Evolutionary conservation across 2,888 invertebrate species (phyloP), one percentile per base, ranked within the genome.

Genomic region (Eupithecia centaureata): DNA sequence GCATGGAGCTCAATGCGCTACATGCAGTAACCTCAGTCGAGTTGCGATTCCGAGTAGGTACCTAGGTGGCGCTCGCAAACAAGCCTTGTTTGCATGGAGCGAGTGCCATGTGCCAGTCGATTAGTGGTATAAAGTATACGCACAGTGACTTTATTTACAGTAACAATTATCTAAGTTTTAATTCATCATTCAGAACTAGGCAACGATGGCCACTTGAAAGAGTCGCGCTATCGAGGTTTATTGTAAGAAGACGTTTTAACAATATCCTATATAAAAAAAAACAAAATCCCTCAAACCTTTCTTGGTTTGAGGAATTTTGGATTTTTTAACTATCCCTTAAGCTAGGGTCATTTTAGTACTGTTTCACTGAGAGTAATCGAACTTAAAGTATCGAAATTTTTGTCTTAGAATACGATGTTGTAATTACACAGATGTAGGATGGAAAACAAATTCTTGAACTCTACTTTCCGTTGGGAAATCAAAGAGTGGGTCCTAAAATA

Each of bases 41-140:
- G 15, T 52, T 62, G 35, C 52, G 30, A 60, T 52, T 59, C 63
- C 33, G 54, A 33, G 59, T 59, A 54, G 62, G 54, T 52, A 25
- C n/a, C 42, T 18, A 47, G 47, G 22, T 47, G 47, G 52, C 7
- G 52, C 27, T 52, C 27, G 27, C 52, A 27, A 27, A 15, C 15
- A 52, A 27, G 52, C 25, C 52, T 27, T 52, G 52, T 27, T 51
- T 27, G 52, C 27, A 52, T 27, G 7, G 52, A 27, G 27, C 52
- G 7, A 27, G 52, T 7, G 27, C 15, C 12, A 22, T n/a, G 15
- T 18, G 42, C 7, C 22, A 47, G 47, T 47, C 10, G 47, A 18
- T 22, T 47, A 12, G 22, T 47, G 22, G 12, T 18, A 2, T 18
- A 42, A 7, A 22, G 18, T 10, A 10, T 8, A 42, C 10, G 10